A percentile compares a stretch with the other conserved stretches of the same genome.
phyloP scores from a whole-genome alignment of 2,113 vertebrate genomes.

The Mesitornis unicolor region DNA sequence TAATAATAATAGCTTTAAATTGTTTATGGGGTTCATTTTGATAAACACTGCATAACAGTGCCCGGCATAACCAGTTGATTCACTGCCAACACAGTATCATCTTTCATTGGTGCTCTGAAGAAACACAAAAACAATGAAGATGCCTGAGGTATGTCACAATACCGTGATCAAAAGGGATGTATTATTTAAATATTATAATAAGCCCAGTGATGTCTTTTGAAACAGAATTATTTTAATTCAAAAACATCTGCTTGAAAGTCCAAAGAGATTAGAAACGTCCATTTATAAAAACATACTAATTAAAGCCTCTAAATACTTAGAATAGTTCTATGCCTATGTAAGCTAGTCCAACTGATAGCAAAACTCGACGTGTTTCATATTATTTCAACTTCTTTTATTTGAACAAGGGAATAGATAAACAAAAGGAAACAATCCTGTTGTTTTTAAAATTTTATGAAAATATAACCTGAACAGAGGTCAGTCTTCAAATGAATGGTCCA shows the following conservation, averaged over 20 bases:
- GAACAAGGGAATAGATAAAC: conserved; percentile 58
- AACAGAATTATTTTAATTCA: conserved; percentile 68
- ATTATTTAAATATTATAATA: conserved; percentile 71
- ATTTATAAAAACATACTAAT: conserved; percentile 69
- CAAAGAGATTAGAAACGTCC: conserved; percentile 59
- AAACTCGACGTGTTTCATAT: conserved; percentile 54
- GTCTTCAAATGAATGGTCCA: conserved; percentile 25
- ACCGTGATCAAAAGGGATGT: conserved; percentile 68
- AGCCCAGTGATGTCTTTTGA: conserved; percentile 67
- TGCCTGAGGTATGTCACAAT: conserved; percentile 75
- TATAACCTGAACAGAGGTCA: conserved; percentile 40
- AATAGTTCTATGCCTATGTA: conserved; percentile 66
- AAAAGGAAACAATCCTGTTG: conserved; percentile 36
- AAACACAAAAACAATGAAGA: conserved; percentile 71
- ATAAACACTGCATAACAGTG: conserved; percentile 36
- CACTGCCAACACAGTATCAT: conserved; percentile 56
- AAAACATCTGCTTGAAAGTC: conserved; percentile 71
- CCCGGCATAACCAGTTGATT: conserved; percentile 27
- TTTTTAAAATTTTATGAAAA: conserved; percentile 55
- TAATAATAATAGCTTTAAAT: conserved; percentile 60
- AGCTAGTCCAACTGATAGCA: conserved; percentile 65
- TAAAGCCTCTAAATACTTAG: conserved; percentile 69
- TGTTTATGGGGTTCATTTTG: conserved; percentile 66
- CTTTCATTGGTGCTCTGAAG: conserved; percentile 46
- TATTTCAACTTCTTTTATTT: conserved; percentile 67